phyloP scores from a whole-genome alignment of 2,888 invertebrate genomes.

The Colostygia pectinataria region DNA sequence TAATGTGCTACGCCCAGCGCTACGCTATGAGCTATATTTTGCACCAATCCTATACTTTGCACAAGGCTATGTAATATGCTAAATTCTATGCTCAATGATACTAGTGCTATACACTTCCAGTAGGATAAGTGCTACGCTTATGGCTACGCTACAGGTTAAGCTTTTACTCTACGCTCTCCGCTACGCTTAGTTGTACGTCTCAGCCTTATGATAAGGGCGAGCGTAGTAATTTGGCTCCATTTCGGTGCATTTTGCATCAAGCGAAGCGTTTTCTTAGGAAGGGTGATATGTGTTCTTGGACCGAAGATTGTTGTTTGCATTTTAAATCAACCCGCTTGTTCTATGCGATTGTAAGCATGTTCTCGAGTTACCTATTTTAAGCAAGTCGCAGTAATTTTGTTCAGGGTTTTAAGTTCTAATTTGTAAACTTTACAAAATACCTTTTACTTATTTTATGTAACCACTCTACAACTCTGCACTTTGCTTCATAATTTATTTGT shows the following conservation, averaged over 20 bases:
- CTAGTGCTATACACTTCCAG: too few species aligned
- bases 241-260: constrained; percentile 27
- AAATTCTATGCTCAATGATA: too few species aligned
- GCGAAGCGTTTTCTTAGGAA: constrained; percentile 10
- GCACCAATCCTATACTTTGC: too few species aligned
- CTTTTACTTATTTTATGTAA: too few species aligned
- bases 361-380: background rate
- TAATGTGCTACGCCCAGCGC: too few species aligned
- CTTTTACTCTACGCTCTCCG: background rate
- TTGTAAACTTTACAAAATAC: too few species aligned
- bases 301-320: constrained; percentile 14
- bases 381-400: too few species aligned
- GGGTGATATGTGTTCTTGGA: constrained; percentile 14
- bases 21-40: too few species aligned
- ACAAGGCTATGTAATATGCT: too few species aligned
- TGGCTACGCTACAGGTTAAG: background rate
- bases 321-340: constrained; percentile 12
- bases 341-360: background rate
- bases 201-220: constrained; percentile 17
- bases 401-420: too few species aligned
- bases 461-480: too few species aligned
- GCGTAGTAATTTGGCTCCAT: constrained; percentile 23
- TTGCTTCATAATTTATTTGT: too few species aligned
- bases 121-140: background rate
- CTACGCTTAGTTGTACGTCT: background rate